These are phyloP conservation scores for Perodicticus potto DNA, from an alignment of 2,797 vertebrate genomes.

Conservation along the genomic window DNA sequence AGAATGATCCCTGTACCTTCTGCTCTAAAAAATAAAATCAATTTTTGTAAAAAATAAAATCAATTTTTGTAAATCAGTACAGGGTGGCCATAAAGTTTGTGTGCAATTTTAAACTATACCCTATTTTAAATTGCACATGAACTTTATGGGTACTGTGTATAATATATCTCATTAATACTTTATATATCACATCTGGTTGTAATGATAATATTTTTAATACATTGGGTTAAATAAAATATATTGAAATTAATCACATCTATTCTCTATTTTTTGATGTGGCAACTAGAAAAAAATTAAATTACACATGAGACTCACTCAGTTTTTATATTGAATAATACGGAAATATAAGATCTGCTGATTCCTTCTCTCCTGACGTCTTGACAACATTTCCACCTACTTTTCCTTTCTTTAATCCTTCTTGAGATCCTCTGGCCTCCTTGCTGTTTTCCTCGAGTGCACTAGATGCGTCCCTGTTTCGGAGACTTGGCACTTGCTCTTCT, in stretches of 20 bases:
- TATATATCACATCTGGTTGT: neutral
- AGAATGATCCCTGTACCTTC: neutral
- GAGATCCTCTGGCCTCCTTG: neutral
- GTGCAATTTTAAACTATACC: too few species aligned
- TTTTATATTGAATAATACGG: neutral
- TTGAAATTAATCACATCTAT: neutral
- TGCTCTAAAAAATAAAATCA: neutral
- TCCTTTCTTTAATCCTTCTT: neutral
- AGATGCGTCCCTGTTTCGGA: neutral
- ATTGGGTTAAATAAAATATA: neutral
- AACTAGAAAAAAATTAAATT: neutral
- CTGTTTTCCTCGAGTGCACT: neutral
- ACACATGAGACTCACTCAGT: neutral
- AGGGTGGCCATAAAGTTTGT: neutral
- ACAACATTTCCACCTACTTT: neutral
- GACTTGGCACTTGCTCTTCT: neutral
- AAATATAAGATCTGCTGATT: neutral
- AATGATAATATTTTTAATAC: conserved; percentile 1
- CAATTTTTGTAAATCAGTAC: neutral
- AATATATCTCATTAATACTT: neutral
- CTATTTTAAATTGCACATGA: too few species aligned
- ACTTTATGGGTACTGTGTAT: too few species aligned
- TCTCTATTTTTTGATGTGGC: neutral
- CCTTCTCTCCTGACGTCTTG: neutral
- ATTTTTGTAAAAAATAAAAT: neutral